Conservation (phyloP, 2,888 invertebrate genomes). For the Rhimphoctona megacephalus region DNA sequence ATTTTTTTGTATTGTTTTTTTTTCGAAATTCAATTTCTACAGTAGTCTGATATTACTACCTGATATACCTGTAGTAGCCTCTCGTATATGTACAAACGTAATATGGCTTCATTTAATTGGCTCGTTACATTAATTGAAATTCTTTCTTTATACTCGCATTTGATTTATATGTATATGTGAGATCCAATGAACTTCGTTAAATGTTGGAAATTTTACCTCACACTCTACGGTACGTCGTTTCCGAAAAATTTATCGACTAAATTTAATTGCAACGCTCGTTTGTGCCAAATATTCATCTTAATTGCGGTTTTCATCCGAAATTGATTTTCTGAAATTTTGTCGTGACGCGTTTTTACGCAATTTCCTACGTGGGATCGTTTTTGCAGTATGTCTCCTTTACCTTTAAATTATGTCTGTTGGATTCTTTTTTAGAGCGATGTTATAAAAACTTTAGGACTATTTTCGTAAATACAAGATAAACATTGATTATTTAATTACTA, state of each 20-base stretch:
- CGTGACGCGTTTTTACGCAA: constrained; percentile 14
- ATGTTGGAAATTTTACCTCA: constrained; percentile 45
- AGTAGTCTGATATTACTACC: constrained; percentile 28
- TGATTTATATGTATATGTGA: constrained; percentile 27
- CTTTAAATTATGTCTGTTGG: background rate
- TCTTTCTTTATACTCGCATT: constrained; percentile 70
- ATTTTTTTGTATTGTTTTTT: constrained; percentile 54
- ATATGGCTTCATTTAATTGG: constrained; percentile 77
- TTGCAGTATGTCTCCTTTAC: background rate
- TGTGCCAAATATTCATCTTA: constrained; percentile 32
- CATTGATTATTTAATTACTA: background rate
- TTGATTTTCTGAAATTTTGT: constrained; percentile 52
- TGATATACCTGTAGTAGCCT: constrained; percentile 49
- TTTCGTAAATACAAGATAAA: background rate
- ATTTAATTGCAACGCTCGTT: constrained; percentile 45
- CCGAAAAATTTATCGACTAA: constrained; percentile 56
- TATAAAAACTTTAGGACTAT: background rate
- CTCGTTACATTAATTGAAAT: constrained; percentile 81
- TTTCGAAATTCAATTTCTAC: constrained; percentile 49
- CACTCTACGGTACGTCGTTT: constrained; percentile 31
- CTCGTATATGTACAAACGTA: constrained; percentile 45
- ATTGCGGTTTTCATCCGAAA: constrained; percentile 58
- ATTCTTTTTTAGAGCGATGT: background rate
- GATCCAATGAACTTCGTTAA: constrained; percentile 57
- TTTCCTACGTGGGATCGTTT: background rate